These are phyloP conservation scores for Trachythela sp. DNA, from an alignment of 64 coral and sea anemone species.

Conservation along the genomic window DNA sequence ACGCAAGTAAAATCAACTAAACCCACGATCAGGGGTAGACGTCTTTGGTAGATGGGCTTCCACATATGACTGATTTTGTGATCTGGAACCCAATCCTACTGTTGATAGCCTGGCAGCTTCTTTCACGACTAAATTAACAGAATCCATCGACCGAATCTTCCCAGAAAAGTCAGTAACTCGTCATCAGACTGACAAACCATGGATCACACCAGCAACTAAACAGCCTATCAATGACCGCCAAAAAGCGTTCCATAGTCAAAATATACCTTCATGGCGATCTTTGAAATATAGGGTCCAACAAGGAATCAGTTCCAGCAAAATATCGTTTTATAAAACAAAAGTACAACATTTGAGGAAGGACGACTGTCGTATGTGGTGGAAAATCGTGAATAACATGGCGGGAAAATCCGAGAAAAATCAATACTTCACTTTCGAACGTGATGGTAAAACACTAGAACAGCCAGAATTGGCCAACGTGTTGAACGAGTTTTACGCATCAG, in stretches of 20 bases:
- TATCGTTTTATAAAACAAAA: constrained; percentile 32
- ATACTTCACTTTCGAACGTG: not conserved
- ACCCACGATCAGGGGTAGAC: constrained; percentile 1
- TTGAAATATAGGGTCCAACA: constrained; percentile 34
- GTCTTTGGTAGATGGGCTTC: constrained; percentile 37
- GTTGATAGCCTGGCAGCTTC: not conserved
- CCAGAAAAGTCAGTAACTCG: not conserved
- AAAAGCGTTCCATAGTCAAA: no score
- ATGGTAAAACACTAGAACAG: no score
- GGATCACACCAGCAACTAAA: no score
- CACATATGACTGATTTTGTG: constrained; percentile 31
- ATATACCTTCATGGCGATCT: constrained; percentile 6
- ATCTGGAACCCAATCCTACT: not conserved
- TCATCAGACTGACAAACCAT: no score
- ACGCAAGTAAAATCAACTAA: no score
- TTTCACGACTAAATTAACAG: not conserved
- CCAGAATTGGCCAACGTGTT: constrained; percentile 15
- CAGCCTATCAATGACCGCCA: no score
- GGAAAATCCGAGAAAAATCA: not conserved
- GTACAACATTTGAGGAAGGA: constrained; percentile 20
- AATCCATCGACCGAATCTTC: constrained; percentile 15
- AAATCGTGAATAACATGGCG: constrained; percentile 37
- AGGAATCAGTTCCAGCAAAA: constrained; percentile 21
- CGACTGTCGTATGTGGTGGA: constrained; percentile 37
- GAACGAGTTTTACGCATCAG: constrained; percentile 31